These are phyloP conservation scores for Chalcosyrphus nemorum DNA, from an alignment of 2,888 invertebrate species.

Conservation along the genomic window DNA sequence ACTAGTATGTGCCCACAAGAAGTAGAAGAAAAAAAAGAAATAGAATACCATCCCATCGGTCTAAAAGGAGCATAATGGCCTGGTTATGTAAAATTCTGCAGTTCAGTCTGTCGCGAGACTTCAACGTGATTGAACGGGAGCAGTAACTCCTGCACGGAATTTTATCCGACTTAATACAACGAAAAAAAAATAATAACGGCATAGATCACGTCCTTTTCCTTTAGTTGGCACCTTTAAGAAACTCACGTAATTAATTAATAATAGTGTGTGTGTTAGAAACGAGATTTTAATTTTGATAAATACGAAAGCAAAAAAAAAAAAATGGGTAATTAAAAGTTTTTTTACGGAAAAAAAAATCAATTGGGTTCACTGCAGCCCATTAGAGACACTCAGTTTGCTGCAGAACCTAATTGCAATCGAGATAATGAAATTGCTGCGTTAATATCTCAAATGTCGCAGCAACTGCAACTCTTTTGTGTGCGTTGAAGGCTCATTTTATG, in stretches of 20 bases:
- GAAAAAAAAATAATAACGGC: slow-evolving; percentile 19
- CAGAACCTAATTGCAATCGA: not conserved
- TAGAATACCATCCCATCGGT: not conserved
- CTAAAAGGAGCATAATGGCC: slow-evolving; percentile 41
- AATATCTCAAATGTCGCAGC: slow-evolving; percentile 7
- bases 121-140: slow-evolving; percentile 27
- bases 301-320: not conserved
- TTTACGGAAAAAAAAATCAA: not conserved
- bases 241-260: slow-evolving; percentile 25
- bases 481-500: not conserved
- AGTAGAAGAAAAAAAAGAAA: not conserved
- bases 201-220: slow-evolving; percentile 3
- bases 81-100: slow-evolving; percentile 66
- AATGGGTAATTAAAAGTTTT: slow-evolving; percentile 28
- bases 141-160: too few relatives aligned
- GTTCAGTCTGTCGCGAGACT: slow-evolving; percentile 55
- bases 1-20: slow-evolving; percentile 43
- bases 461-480: not conserved
- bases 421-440: slow-evolving; percentile 6
- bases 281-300: not conserved
- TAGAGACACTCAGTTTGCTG: not conserved
- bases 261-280: slow-evolving; percentile 8
- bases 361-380: not conserved
- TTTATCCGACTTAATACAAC: slow-evolving; percentile 20
- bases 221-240: not conserved